A percentile compares a stretch with the other conserved stretches of the same genome.
Conservation (phyloP, 2,797 vertebrate genomes). For the Trichosurus vulpecula region DNA sequence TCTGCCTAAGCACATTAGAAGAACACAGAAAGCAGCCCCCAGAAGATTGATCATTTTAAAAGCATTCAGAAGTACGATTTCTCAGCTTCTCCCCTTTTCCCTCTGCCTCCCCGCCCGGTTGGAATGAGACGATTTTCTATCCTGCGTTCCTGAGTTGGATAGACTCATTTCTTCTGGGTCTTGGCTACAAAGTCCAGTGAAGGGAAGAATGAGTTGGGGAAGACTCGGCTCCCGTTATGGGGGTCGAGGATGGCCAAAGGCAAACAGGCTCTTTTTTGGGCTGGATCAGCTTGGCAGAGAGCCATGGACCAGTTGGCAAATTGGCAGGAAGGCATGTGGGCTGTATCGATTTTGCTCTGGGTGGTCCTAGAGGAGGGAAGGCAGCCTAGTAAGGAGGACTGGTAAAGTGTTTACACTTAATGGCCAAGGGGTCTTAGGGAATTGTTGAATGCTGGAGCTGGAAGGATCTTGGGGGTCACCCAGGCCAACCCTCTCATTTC, state of each 20-base stretch:
- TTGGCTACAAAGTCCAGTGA: not conserved
- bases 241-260: slow-evolving; percentile 19
- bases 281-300: not conserved
- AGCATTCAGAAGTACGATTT: slow-evolving; percentile 18
- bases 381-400: not conserved
- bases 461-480: not conserved
- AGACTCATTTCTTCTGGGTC: not conserved
- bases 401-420: not conserved
- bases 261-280: not conserved
- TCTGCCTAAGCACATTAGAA: slow-evolving; percentile 67
- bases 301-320: not conserved
- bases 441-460: not conserved
- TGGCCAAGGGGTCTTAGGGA: not conserved
- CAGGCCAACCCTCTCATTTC: not conserved
- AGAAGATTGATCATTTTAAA: slow-evolving; percentile 36
- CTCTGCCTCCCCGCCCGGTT: not conserved
- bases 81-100: not conserved
- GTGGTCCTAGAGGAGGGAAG: not conserved
- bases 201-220: not conserved
- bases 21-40: slow-evolving; percentile 55
- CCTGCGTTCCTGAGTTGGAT: not conserved
- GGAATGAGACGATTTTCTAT: slow-evolving; percentile 10
- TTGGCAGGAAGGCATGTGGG: not conserved
- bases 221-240: not conserved
- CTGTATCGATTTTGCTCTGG: not conserved